These are phyloP conservation scores for Muscidifurax raptorellus DNA, from an alignment of 1,140 invertebrate species.

Conservation along the genomic window DNA sequence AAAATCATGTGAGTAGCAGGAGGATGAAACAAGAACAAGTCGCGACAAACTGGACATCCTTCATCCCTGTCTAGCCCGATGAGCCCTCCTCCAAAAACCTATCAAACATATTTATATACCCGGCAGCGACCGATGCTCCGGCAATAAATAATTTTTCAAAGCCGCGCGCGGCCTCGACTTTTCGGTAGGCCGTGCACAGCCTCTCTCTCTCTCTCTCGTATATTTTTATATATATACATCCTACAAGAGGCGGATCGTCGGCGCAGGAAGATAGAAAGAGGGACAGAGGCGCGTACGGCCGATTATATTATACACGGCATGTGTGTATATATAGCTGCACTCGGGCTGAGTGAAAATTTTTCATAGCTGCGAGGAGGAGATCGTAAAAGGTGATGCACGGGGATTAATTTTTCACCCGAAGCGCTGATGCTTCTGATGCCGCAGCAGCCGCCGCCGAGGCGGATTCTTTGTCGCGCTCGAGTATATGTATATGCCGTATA, in stretches of 20 bases:
- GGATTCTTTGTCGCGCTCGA: conserved; percentile 25
- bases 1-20: not conserved
- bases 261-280: not conserved
- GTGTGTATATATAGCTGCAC: conserved; percentile 8
- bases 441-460: too few species aligned
- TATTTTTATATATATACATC: not conserved
- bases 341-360: conserved; percentile 39
- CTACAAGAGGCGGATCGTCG: not conserved
- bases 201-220: too few species aligned
- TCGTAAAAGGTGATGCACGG: conserved; percentile 41
- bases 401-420: conserved; percentile 42
- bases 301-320: conserved; percentile 34
- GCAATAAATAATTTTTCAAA: too few species aligned
- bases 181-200: too few species aligned
- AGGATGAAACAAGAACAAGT: not conserved
- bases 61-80: too few species aligned
- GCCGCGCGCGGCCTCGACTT: too few species aligned
- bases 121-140: too few species aligned
- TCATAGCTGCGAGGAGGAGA: conserved; percentile 30
- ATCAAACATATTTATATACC: too few species aligned
- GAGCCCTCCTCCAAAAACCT: too few species aligned
- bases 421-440: not conserved
- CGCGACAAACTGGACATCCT: too few species aligned
- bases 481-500: not conserved
- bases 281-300: not conserved